Conservation (phyloP, 2,797 vertebrate species). For the Cuculus canorus region DNA sequence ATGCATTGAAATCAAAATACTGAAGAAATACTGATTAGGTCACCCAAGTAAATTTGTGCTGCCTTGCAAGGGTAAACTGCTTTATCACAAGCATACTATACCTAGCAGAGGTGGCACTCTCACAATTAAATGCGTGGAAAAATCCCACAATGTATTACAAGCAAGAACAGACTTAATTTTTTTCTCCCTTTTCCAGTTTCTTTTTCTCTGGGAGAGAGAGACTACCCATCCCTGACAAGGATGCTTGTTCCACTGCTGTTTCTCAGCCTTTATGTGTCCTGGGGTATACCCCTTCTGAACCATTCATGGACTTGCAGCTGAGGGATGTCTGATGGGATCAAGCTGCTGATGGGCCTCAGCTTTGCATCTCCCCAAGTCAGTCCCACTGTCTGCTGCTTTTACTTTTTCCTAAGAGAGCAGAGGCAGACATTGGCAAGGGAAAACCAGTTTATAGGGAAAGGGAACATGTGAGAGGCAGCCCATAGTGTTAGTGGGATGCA, state of each 20-base stretch:
- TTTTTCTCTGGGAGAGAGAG: not conserved
- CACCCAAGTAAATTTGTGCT: slow-evolving; percentile 10
- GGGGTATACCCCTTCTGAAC: rapidly evolving
- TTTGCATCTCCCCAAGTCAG: not conserved
- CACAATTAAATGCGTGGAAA: not conserved
- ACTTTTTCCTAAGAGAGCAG: not conserved
- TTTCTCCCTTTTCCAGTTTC: not conserved
- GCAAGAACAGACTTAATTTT: not conserved
- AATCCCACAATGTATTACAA: not conserved
- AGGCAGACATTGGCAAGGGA: not conserved
- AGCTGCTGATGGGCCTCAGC: not conserved
- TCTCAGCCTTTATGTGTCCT: not conserved
- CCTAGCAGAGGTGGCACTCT: not conserved
- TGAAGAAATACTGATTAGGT: not conserved
- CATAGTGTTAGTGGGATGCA: not conserved
- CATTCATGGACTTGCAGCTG: not conserved
- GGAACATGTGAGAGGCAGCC: not conserved
- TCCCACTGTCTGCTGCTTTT: not conserved
- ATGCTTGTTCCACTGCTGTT: not conserved
- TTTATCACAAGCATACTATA: slow-evolving; percentile 32
- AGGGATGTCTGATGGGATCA: not conserved
- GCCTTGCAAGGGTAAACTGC: slow-evolving; percentile 45
- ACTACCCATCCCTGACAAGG: not conserved
- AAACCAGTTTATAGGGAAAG: not conserved
- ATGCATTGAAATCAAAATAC: not conserved